Evolutionary conservation across 2,113 vertebrate species (phyloP), one percentile per base, ranked within the genome.

Genomic region (human): DNA sequence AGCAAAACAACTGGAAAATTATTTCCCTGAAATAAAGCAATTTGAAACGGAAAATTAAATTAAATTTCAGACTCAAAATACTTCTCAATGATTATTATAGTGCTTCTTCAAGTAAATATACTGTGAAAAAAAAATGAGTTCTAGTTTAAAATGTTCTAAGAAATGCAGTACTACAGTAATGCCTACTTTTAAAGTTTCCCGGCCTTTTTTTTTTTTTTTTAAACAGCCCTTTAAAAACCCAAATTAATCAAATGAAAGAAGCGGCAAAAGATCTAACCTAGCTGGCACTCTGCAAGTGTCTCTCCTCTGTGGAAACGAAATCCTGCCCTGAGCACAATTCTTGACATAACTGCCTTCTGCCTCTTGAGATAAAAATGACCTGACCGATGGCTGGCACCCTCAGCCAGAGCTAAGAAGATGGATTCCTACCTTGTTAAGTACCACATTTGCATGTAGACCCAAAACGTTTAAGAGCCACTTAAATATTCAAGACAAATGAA

Each of bases 11-110:
- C 96, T 98, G 98, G 81, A 98, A 98, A 98, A 98, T 98, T 97
- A 98, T 98, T 98, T 98, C 98, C 98, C 98, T 99, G 98, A 99
- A 98, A 98, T 96, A 98, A 98, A 98, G 97, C 96, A 98, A 98
- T 98, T 97, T 94, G 96, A 98, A 98, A 98, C 64, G 1, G 93
- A 98, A 98, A 89, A 98, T 98, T 96, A 98, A 98, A 97, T 98
- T 98, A 98, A 97, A 96, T 96, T 96, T 97, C 94, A 97, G 97
- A 98, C 93, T 97, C 90, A 97, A 98, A 97, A 96, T 98, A 80
- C 70, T 84, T 98, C 94, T 89, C 98, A 97, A 43, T 97, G 97
- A 98, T 97, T 98, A 96, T 98, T 98, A 98, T 97, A 98, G 97
- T 97, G 97, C 98, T 98, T 98, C 84, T 98, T 98, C 98, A 98